Conservation (phyloP, 2,797 vertebrate genomes). For the Lophius americanus region DNA sequence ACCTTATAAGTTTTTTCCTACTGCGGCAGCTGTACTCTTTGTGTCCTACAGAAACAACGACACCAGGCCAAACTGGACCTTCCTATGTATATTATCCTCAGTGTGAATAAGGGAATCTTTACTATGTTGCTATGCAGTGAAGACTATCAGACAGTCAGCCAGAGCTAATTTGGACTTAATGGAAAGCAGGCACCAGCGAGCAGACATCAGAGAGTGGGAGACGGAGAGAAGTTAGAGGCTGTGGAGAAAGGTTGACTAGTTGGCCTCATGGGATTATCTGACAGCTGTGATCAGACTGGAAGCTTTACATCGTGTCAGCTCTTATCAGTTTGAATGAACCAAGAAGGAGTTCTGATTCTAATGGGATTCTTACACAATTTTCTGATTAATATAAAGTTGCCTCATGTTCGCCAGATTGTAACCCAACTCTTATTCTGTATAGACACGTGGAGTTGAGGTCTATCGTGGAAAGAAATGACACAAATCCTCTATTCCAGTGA, state of each 20-base stretch:
- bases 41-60: conserved; percentile 36
- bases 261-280: conserved; percentile 29
- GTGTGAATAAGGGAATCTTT: conserved; percentile 34
- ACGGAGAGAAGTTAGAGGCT: conserved; percentile 10
- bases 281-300: conserved; percentile 26
- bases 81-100: conserved; percentile 24
- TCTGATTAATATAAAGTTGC: conserved; percentile 1
- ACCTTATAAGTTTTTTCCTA: conserved; percentile 57
- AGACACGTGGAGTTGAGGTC: too few relatives aligned
- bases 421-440: conserved; percentile 7
- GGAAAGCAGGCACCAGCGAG: conserved; percentile 31
- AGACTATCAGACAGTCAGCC: conserved; percentile 21
- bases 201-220: conserved; percentile 3
- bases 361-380: background rate
- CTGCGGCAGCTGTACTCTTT: conserved; percentile 38
- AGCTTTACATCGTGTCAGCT: conserved; percentile 1
- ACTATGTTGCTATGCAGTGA: conserved; percentile 23
- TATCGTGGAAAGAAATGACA: conserved; percentile 34
- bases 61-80: conserved; percentile 21
- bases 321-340: conserved; percentile 2
- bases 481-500: conserved; percentile 47
- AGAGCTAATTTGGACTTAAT: conserved; percentile 42
- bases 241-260: conserved; percentile 8
- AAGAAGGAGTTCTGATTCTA: background rate
- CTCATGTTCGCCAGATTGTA: conserved; percentile 5